A percentile compares a stretch with the other conserved stretches of the same genome.
phyloP scores from a whole-genome alignment of 2,797 vertebrate genomes.

The Poecile montanus region DNA sequence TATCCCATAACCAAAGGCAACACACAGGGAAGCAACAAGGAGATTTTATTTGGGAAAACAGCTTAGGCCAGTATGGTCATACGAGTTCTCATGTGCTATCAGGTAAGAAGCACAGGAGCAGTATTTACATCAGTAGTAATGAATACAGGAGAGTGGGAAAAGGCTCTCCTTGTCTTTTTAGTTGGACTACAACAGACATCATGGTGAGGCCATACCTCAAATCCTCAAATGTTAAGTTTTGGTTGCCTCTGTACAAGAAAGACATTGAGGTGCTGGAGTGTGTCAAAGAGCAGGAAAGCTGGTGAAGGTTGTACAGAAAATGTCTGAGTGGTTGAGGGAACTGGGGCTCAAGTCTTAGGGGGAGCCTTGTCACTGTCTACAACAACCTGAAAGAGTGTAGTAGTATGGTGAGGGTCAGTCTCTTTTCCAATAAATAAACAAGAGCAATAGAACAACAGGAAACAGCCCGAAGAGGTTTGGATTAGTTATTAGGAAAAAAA shows the following conservation, averaged over 20 bases:
- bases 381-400: background rate
- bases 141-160: background rate
- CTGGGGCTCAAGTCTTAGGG: background rate
- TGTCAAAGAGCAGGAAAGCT: background rate
- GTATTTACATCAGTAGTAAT: background rate
- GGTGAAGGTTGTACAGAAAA: background rate
- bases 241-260: fast-evolving
- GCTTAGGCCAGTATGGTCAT: background rate
- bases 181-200: background rate
- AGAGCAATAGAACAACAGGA: background rate
- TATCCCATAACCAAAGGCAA: background rate
- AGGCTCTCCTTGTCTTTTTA: background rate
- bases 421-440: background rate
- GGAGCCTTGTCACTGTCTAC: background rate
- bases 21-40: background rate
- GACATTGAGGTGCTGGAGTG: background rate
- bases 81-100: background rate
- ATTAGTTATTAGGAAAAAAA: background rate
- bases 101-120: background rate
- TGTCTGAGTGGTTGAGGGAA: background rate
- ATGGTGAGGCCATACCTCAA: background rate
- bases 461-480: background rate
- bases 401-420: background rate
- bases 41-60: background rate
- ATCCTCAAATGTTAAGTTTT: background rate